Percentiles rank a stretch among this genome's conserved stretches.
These are phyloP conservation scores for Drosophila recens DNA, from an alignment of 2,888 invertebrate genomes.

Conservation along the genomic window DNA sequence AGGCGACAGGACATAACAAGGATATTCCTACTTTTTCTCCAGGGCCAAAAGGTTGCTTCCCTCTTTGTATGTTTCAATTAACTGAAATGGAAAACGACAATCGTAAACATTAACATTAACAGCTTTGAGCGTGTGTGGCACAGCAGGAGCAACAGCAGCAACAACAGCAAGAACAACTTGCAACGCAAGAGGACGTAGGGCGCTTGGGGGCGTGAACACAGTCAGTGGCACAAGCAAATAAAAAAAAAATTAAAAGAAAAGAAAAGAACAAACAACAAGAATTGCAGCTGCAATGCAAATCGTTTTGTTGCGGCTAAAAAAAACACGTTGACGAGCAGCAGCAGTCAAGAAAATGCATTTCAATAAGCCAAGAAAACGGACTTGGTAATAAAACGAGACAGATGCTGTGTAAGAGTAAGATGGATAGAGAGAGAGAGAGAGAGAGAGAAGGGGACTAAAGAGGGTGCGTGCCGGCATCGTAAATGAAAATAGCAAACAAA, in stretches of 20 bases:
- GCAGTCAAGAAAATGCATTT: conserved; percentile 69
- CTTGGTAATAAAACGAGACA: conserved; percentile 36
- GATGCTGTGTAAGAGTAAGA: conserved; percentile 10
- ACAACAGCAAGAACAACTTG: conserved; percentile 2
- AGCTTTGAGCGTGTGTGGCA: conserved; percentile 42
- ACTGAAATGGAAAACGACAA: conserved; percentile 74
- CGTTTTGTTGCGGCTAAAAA: conserved; percentile 59
- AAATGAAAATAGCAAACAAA: conserved; percentile 80
- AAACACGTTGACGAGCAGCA: conserved; percentile 58
- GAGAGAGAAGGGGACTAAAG: neutral
- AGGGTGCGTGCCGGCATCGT: conserved; percentile 52
- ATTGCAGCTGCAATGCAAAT: conserved; percentile 67
- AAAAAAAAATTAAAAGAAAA: neutral
- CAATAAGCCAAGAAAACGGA: conserved; percentile 60
- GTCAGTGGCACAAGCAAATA: neutral
- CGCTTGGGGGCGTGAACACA: neutral
- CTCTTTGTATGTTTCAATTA: conserved; percentile 64
- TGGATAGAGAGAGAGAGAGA: neutral
- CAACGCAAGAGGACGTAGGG: conserved; percentile 22
- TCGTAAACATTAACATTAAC: conserved; percentile 76
- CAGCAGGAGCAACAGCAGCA: neutral
- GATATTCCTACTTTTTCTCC: conserved; percentile 19
- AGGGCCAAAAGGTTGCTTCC: conserved; percentile 20
- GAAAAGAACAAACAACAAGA: conserved; percentile 23
- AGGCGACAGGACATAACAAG: conserved; percentile 20